Percentiles rank a stretch among this genome's conserved stretches.
Evolutionary conservation across 1,140 invertebrate species (phyloP).

Genomic region (Planococcus citri): DNA sequence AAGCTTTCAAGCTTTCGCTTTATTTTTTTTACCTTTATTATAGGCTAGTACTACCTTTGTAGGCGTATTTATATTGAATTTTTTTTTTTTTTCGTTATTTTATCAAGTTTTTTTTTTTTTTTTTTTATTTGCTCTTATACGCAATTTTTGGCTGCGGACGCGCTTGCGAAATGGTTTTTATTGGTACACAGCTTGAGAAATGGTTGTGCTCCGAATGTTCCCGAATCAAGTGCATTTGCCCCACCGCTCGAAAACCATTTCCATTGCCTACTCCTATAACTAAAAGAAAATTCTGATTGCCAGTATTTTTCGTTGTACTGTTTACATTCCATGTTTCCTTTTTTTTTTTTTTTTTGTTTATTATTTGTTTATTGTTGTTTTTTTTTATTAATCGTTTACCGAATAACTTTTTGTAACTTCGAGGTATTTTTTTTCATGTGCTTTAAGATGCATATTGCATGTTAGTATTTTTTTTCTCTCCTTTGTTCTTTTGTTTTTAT

Average conservation of each 20-base stretch:
- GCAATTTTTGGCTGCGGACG: conserved; percentile 16
- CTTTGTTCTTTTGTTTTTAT: too few relatives aligned
- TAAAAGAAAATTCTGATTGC: conserved; percentile 2
- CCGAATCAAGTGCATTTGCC: conserved; percentile 13
- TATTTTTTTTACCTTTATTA: neutral
- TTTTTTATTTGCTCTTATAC: neutral
- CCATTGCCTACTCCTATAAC: conserved; percentile 14
- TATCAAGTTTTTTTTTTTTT: conserved; percentile 4
- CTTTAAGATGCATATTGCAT: too few relatives aligned
- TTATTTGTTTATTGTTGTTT: too few relatives aligned
- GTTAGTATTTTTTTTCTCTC: too few relatives aligned
- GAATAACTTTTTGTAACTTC: too few relatives aligned
- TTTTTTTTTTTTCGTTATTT: conserved; percentile 11
- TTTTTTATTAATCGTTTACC: too few relatives aligned
- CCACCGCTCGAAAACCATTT: conserved; percentile 14
- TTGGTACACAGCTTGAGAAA: conserved; percentile 15
- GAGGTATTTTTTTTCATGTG: too few relatives aligned
- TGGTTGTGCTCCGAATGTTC: conserved; percentile 19
- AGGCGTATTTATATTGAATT: neutral
- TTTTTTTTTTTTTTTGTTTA: too few relatives aligned
- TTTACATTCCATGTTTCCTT: too few relatives aligned
- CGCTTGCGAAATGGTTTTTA: conserved; percentile 10
- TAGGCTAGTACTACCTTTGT: neutral
- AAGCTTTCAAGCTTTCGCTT: conserved; percentile 13
- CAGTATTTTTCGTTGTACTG: neutral